A percentile compares a stretch with the other conserved stretches of the same genome.
Evolutionary conservation across 2,888 invertebrate genomes (phyloP).

Genomic region (Cyaniris semiargus): DNA sequence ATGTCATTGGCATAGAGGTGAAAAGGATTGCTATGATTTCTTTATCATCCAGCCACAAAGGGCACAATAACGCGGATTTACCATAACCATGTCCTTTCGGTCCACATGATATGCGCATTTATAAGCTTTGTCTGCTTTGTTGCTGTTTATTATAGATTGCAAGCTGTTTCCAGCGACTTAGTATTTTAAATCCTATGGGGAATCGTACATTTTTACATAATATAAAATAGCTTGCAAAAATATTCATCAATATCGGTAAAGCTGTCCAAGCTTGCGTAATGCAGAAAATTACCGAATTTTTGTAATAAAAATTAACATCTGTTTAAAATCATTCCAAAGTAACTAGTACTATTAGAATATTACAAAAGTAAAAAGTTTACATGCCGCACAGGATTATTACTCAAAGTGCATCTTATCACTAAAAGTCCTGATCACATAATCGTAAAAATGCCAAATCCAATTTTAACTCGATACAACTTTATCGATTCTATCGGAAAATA

Average conservation of each 20-base stretch:
- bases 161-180: background rate
- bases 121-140: slow-evolving; percentile 49
- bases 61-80: slow-evolving; percentile 66
- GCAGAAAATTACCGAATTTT: background rate
- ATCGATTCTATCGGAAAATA: slow-evolving; percentile 7
- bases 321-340: too few relatives aligned
- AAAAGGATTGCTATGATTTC: slow-evolving; percentile 54
- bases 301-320: too few relatives aligned
- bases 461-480: slow-evolving; percentile 20
- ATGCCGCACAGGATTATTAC: too few relatives aligned
- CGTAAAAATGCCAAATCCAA: background rate
- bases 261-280: too few relatives aligned
- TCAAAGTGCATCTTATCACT: too few relatives aligned
- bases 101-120: slow-evolving; percentile 65
- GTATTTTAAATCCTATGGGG: background rate
- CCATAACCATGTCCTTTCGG: slow-evolving; percentile 59
- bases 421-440: background rate
- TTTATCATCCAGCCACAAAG: slow-evolving; percentile 61
- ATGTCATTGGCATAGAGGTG: slow-evolving; percentile 35
- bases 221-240: too few relatives aligned
- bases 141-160: slow-evolving; percentile 29
- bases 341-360: too few relatives aligned
- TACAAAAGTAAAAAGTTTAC: too few relatives aligned
- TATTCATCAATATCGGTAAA: too few relatives aligned
- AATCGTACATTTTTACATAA: too few relatives aligned